Conservation (phyloP, 2,888 invertebrate species). For the Polymixis lichenea region DNA sequence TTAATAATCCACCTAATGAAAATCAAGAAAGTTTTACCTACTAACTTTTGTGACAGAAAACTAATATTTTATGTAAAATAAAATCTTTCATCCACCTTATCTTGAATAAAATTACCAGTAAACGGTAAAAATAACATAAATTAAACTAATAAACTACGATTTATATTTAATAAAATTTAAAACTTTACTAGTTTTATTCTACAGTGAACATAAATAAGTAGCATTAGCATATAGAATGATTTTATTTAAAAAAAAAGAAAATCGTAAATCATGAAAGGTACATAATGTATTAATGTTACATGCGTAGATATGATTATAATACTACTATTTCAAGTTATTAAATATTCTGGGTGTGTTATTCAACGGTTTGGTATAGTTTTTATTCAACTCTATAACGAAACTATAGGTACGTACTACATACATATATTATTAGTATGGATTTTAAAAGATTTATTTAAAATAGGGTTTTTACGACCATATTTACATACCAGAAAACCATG, state of each 20-base stretch:
- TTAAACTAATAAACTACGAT: conserved; percentile 21
- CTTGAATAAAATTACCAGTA: conserved; percentile 38
- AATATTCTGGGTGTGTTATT: not conserved
- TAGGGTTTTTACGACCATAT: not conserved
- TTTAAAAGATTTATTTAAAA: not conserved
- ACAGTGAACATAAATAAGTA: conserved; percentile 19
- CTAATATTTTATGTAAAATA: conserved; percentile 14
- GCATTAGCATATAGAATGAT: conserved; percentile 45
- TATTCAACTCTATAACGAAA: not conserved
- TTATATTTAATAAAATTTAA: conserved; percentile 16
- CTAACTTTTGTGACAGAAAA: not conserved
- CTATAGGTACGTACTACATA: not conserved
- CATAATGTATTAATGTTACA: not conserved
- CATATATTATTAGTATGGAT: not conserved
- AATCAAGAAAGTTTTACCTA: no score
- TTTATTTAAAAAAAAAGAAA: conserved; percentile 14
- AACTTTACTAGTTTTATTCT: conserved; percentile 17
- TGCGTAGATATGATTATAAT: not conserved
- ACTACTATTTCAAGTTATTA: not conserved
- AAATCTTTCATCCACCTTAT: not conserved
- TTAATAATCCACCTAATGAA: not conserved
- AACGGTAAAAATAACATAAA: conserved; percentile 31
- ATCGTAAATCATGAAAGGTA: conserved; percentile 25
- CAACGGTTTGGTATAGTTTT: not conserved
- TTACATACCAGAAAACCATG: not conserved